A percentile compares a stretch with the other conserved stretches of the same genome.
Evolutionary conservation across 2,113 vertebrate genomes (phyloP).

Genomic region (Alosa alosa): DNA sequence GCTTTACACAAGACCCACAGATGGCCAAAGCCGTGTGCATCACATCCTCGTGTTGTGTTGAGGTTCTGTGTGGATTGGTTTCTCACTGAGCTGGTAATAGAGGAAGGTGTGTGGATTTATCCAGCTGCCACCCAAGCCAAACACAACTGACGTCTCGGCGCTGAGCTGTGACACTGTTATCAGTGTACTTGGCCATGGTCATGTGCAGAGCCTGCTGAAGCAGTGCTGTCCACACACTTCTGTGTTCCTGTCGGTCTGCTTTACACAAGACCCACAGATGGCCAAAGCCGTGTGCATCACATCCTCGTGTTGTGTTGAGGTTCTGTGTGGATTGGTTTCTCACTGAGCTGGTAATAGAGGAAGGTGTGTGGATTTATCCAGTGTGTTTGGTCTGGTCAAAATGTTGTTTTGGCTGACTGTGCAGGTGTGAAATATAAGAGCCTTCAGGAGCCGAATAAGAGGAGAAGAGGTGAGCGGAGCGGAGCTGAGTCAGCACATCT

Average conservation of each 20-base stretch:
- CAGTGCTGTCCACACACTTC: neutral
- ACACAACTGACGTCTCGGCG: neutral
- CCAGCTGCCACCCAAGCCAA: too few species aligned
- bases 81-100: neutral
- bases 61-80: neutral
- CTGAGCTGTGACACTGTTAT: neutral
- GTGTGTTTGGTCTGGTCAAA: neutral
- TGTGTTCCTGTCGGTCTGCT: neutral
- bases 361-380: neutral
- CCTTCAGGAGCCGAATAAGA: neutral
- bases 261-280: neutral
- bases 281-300: neutral
- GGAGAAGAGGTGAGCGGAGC: neutral
- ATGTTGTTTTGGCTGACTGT: neutral
- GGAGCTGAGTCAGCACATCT: neutral
- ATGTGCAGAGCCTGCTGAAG: neutral
- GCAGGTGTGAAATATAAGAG: slow-evolving; percentile 5
- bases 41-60: neutral
- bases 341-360: neutral
- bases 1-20: neutral
- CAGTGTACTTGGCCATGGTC: neutral
- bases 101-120: neutral
- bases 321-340: neutral
- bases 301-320: neutral
- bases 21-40: neutral